Conservation (phyloP, 1,140 invertebrate species). For the Colletes latitarsis region DNA sequence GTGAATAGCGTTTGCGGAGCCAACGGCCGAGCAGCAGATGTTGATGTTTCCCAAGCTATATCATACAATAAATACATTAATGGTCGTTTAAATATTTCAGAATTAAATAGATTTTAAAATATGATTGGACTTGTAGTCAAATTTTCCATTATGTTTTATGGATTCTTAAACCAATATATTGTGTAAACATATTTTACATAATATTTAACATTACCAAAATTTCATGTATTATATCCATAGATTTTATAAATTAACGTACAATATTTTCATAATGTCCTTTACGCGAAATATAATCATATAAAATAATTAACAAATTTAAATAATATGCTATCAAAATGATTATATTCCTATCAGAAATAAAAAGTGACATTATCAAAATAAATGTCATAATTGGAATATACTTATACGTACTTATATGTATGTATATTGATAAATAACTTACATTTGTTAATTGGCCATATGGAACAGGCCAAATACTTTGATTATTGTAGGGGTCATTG, state of each 20-base stretch:
- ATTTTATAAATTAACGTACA: not conserved
- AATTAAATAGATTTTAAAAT: slow-evolving; percentile 10
- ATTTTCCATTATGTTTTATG: no score
- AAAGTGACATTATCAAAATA: not conserved
- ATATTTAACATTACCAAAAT: no score
- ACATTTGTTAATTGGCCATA: slow-evolving; percentile 91
- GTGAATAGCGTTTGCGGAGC: slow-evolving; percentile 86
- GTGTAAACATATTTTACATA: no score
- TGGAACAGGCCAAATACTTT: slow-evolving; percentile 87
- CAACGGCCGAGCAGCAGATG: slow-evolving; percentile 90
- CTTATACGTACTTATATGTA: no score
- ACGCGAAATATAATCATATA: not conserved
- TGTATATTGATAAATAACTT: slow-evolving; percentile 66
- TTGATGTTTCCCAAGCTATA: slow-evolving; percentile 88
- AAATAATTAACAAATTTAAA: not conserved
- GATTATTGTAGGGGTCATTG: slow-evolving; percentile 88
- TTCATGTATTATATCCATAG: no score
- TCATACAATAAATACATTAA: slow-evolving; percentile 30
- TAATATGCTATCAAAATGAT: not conserved
- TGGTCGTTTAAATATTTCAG: not conserved
- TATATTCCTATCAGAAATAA: not conserved
- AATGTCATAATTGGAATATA: not conserved
- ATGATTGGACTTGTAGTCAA: no score
- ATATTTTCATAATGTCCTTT: slow-evolving; percentile 9
- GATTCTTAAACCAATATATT: no score